Conservation (phyloP, 1,140 invertebrate genomes). For the Nasonia longicornis region DNA sequence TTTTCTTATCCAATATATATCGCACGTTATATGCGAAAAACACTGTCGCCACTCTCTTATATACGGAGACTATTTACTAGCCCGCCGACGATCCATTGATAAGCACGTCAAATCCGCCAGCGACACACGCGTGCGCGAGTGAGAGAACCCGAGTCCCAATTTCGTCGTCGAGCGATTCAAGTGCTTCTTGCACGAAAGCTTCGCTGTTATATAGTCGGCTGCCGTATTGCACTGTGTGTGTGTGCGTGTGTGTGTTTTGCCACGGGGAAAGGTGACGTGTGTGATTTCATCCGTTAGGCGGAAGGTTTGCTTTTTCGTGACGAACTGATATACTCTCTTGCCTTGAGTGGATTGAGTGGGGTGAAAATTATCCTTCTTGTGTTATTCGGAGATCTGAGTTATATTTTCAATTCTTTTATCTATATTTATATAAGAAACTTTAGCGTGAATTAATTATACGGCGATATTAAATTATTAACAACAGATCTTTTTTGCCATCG, state of each 20-base stretch:
- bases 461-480: no score
- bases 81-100: constrained; percentile 61
- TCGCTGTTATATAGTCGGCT: background rate
- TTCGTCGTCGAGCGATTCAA: background rate
- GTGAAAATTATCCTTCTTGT: background rate
- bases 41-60: background rate
- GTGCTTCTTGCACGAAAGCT: constrained; percentile 2
- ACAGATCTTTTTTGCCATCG: no score
- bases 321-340: background rate
- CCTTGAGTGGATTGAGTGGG: no score
- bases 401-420: no score
- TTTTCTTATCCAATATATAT: constrained; percentile 61
- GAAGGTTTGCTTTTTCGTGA: background rate
- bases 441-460: no score
- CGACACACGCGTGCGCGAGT: constrained; percentile 51
- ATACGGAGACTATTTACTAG: background rate
- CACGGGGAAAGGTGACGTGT: background rate
- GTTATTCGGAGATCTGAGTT: no score
- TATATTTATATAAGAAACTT: no score
- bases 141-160: constrained; percentile 29
- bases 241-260: background rate
- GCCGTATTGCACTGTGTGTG: background rate
- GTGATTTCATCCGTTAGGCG: background rate
- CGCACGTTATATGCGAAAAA: constrained; percentile 52
- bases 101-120: constrained; percentile 66